Base-by-base conservation (phyloP, 2,888 invertebrate species). In the Mythimna impura region DNA sequence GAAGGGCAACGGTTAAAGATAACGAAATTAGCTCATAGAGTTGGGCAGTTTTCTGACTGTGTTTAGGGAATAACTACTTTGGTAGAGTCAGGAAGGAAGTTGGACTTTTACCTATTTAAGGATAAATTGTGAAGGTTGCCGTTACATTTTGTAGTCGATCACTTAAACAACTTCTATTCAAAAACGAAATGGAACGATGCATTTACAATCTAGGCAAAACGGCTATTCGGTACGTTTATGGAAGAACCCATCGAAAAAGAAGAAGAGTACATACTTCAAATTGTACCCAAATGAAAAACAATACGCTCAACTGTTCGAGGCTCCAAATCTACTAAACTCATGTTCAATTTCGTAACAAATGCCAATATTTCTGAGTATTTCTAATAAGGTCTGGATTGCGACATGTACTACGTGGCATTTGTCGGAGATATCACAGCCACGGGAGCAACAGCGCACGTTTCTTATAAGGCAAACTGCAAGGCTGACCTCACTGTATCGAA, bases 381-480 rank as follows among this genome's bases (percentile, higher is more conserved):
- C 54, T 7, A 22, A 74, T 62, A 74, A 68, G 64, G 68, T 74
- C 58, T 66, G 25, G 50, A 71, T 80, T 80, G 54, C 66, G 40
- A 68, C 52, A 72, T 54, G 57, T 62, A 47, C 6, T 47, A 62
- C 69, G 64, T 72, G 69, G 30, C 67, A 84, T 76, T 72, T 76
- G 20, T 61, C 43, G 34, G 22, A 64, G 50, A 78, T 36, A 66
- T 63, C 67, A 50, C 22, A 60, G 83, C n/a, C 61, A 47, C 22
- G 30, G 52, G 68, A 68, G 50, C 68, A 30, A 68, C 30, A 54
- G 47, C 62, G 67, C 64, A 58, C 47, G 65, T 60, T 60, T 77
- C 66, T 60, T 77, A 72, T 83, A 86, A 50, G 78, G 86, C 67
- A 71, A 58, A 52, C 57, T 54, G 75, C 70, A 67, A 83, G 76